Conservation (phyloP, 2,797 vertebrate species). For the Phaenicophaeus curvirostris region DNA sequence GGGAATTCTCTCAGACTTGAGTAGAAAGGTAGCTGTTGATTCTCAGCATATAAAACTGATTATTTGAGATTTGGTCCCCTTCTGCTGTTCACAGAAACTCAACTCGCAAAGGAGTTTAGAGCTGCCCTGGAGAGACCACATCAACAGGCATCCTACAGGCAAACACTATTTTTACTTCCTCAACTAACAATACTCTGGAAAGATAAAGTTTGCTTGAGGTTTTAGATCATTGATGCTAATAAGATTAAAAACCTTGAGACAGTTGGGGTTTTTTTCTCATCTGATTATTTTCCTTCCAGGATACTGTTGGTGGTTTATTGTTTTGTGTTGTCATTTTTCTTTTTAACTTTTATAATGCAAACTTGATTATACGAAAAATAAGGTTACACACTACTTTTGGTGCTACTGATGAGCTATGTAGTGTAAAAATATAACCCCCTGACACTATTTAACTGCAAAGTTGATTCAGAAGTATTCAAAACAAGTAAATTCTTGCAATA, state of each 20-base stretch:
- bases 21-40: neutral
- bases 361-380: neutral
- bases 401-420: neutral
- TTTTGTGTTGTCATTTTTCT: neutral
- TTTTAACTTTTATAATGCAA: neutral
- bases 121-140: neutral
- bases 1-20: neutral
- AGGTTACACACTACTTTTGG: neutral
- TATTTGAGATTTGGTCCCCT: neutral
- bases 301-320: neutral
- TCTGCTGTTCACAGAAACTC: conserved; percentile 21
- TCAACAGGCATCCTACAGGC: neutral
- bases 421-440: neutral
- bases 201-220: neutral
- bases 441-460: neutral
- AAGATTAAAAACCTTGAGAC: neutral
- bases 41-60: neutral
- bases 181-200: neutral
- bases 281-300: neutral
- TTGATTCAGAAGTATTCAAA: neutral
- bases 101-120: neutral
- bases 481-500: neutral
- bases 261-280: neutral
- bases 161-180: neutral
- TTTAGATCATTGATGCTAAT: neutral